A percentile compares a stretch with the other conserved stretches of the same genome.
Evolutionary conservation across 1,140 invertebrate species (phyloP).

Genomic region (Achroia grisella): DNA sequence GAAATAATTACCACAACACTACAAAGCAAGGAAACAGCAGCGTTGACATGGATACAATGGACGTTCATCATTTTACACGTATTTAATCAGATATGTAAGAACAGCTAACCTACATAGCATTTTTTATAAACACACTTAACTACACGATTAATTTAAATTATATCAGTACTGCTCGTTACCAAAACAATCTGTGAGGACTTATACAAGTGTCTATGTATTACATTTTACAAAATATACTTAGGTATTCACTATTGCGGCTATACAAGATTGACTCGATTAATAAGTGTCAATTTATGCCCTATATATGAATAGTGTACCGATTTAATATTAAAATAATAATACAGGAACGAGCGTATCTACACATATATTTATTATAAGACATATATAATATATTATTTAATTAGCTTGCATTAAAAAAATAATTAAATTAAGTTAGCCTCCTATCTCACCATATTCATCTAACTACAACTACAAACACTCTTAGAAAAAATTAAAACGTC

Average conservation of each 20-base stretch:
- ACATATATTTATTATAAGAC: constrained; percentile 9
- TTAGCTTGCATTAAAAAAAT: constrained; percentile 13
- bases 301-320: no score
- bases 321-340: no score
- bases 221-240: constrained; percentile 3
- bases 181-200: not conserved
- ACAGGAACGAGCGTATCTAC: constrained; percentile 15
- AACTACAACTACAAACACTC: constrained; percentile 12
- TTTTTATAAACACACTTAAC: constrained; percentile 21
- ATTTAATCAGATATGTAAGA: constrained; percentile 18
- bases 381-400: constrained; percentile 5
- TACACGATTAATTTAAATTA: constrained; percentile 9
- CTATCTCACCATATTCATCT: not conserved
- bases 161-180: constrained; percentile 21
- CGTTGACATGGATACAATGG: constrained; percentile 11
- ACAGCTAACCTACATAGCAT: constrained; percentile 16
- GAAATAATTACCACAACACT: constrained; percentile 3
- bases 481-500: constrained; percentile 11
- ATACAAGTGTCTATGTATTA: not conserved
- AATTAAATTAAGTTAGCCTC: constrained; percentile 16
- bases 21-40: constrained; percentile 8
- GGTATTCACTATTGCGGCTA: not conserved
- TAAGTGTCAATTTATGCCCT: no score
- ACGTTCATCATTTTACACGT: constrained; percentile 9
- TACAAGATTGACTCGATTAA: not conserved